phyloP scores from a whole-genome alignment of 2,797 vertebrate species.

The Oryzias sinensis region DNA sequence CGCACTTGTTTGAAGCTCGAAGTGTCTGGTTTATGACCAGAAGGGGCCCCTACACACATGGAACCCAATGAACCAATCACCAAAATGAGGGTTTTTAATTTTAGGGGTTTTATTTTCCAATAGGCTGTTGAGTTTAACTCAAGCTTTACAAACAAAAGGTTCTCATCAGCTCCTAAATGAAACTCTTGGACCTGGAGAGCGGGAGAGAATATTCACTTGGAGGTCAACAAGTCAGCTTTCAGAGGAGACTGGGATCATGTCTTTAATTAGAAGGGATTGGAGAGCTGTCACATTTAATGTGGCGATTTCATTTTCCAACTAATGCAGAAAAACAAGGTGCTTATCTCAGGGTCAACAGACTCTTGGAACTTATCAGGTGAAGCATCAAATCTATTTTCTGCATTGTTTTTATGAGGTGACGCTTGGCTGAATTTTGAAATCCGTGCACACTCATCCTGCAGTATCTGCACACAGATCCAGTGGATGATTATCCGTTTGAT shows the following conservation, averaged over 20 bases:
- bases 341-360: constrained; percentile 6
- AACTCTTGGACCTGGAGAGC: background rate
- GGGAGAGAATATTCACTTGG: constrained; percentile 1
- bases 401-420: constrained; percentile 1
- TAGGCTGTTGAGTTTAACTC: too few species aligned
- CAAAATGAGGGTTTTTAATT: too few species aligned
- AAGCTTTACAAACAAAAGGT: background rate
- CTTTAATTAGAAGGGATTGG: constrained; percentile 10
- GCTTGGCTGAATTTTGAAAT: constrained; percentile 2
- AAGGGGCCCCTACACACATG: too few species aligned
- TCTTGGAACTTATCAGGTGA: background rate
- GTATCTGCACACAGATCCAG: background rate
- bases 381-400: constrained; percentile 4
- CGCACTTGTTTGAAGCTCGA: too few species aligned
- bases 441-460: background rate
- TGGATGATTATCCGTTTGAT: constrained; percentile 9
- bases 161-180: background rate
- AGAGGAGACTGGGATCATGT: background rate
- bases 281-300: constrained; percentile 1
- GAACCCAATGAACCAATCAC: too few species aligned
- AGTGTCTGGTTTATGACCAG: too few species aligned
- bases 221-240: constrained; percentile 8
- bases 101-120: too few species aligned
- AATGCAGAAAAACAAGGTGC: constrained; percentile 9
- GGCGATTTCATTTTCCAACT: constrained; percentile 2